Base-by-base conservation (phyloP, 2,888 invertebrate genomes). In the Drosophila dives region DNA sequence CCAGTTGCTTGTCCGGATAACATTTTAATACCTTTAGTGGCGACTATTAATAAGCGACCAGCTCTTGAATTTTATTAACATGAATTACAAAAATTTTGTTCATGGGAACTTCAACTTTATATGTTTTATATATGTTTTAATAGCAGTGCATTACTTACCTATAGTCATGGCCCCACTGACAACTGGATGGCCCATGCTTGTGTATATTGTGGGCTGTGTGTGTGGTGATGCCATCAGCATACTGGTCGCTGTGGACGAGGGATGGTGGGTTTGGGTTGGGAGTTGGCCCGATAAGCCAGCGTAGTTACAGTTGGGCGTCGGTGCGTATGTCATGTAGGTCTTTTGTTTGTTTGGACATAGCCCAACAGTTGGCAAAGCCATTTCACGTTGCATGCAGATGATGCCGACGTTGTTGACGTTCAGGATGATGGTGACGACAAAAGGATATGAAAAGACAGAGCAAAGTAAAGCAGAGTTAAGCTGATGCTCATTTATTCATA, bases 271-370 rank as follows among this genome's bases (percentile, higher is more conserved):
- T 61, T 72, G 86, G 55, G 72, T 65, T 23, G 23, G 23, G 23
- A 23, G 1, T 2, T 23, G 23, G 83, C 86, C 72, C 20, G 88
- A 84, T 59, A 92, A 74, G 68, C 90, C 90, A 58, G 90, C 91
- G 74, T 92, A 93, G 73, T 90, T 89, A 74, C 91, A 91, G 74
- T 83, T 91, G 61, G 91, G 91, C 64, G 92, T 91, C 59, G 92
- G 93, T 64, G 92, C 92, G 83, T 93, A 92, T 73, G 92, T 90
- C 89, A 92, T 91, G 71, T 92, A 92, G 59, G 91, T 91, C 92
- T 86, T 75, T 80, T 85, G 80, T 80, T 72, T 79, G 72, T 84
- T 64, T 59, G 63, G 62, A 20, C 54, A 66, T 64, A 42, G 40
- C 61, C 66, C 66, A 65, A 72, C 84, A 68, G 78, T 80, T 54